Evolutionary conservation across 2,113 vertebrate genomes (phyloP).

Genomic region (Steatornis caripensis): DNA sequence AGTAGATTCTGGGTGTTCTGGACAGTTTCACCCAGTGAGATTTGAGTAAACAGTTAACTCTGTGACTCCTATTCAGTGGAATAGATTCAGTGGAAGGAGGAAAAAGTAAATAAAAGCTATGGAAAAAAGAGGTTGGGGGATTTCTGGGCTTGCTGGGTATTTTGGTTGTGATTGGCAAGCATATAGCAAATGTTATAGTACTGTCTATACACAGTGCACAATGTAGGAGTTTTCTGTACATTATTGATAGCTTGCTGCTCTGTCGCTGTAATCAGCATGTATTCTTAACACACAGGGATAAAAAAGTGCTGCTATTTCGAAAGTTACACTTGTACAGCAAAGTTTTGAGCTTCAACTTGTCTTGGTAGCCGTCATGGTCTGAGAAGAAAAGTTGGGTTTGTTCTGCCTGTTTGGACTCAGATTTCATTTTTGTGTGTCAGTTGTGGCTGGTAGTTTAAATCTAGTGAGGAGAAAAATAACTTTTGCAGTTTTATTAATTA

Average conservation of each 20-base stretch:
- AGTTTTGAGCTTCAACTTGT: neutral
- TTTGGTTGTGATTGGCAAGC: neutral
- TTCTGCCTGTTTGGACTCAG: neutral
- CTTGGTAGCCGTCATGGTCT: neutral
- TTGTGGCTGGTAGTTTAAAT: neutral
- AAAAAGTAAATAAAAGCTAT: neutral
- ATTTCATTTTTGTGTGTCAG: neutral
- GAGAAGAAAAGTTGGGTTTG: neutral
- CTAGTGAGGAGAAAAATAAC: neutral
- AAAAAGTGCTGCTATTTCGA: neutral
- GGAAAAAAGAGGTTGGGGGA: neutral
- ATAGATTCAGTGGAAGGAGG: neutral
- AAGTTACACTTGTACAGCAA: neutral
- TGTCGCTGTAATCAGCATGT: neutral
- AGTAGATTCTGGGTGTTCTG: neutral
- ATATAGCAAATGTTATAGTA: neutral
- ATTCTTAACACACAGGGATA: neutral
- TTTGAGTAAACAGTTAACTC: neutral
- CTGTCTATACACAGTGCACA: neutral
- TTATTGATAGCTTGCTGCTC: neutral
- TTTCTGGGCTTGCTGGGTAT: conserved; percentile 4
- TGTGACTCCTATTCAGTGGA: neutral
- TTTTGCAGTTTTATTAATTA: neutral
- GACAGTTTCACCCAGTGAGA: neutral
- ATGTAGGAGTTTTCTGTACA: neutral